Evolutionary conservation across 2,888 invertebrate genomes (phyloP).

Genomic region (Cybosia mesomella): DNA sequence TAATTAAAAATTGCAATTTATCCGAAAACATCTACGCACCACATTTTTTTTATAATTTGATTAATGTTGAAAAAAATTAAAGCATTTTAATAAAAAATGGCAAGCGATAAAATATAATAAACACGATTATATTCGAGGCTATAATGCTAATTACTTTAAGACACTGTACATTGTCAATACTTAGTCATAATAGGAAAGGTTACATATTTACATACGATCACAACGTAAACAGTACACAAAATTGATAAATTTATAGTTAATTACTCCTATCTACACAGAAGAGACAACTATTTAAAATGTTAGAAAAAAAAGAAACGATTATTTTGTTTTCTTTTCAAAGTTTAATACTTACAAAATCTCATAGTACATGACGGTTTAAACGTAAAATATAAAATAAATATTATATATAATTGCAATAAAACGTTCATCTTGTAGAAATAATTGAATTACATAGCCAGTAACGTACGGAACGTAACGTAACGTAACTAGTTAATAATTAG

Average conservation of each 20-base stretch:
- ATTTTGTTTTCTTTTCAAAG: not conserved
- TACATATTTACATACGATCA: conserved; percentile 62
- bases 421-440: not conserved
- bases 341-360: not conserved
- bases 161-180: conserved; percentile 63
- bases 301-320: not conserved
- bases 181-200: conserved; percentile 53
- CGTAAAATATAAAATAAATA: conserved; percentile 5
- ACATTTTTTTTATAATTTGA: conserved; percentile 21
- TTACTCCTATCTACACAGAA: conserved; percentile 5
- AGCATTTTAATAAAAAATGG: conserved; percentile 63
- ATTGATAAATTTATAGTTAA: not conserved
- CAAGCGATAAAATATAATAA: conserved; percentile 63
- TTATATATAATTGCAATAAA: not conserved
- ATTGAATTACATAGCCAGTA: conserved; percentile 6
- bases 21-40: conserved; percentile 39
- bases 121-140: conserved; percentile 67
- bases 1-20: conserved; percentile 33
- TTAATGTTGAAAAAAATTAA: conserved; percentile 43
- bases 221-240: conserved; percentile 35
- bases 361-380: not conserved
- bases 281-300: not conserved
- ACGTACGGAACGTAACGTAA: too few relatives aligned
- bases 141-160: conserved; percentile 51
- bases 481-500: conserved; percentile 18